Evolutionary conservation across 2,888 invertebrate species (phyloP).

Genomic region (Aporophyla nigra): DNA sequence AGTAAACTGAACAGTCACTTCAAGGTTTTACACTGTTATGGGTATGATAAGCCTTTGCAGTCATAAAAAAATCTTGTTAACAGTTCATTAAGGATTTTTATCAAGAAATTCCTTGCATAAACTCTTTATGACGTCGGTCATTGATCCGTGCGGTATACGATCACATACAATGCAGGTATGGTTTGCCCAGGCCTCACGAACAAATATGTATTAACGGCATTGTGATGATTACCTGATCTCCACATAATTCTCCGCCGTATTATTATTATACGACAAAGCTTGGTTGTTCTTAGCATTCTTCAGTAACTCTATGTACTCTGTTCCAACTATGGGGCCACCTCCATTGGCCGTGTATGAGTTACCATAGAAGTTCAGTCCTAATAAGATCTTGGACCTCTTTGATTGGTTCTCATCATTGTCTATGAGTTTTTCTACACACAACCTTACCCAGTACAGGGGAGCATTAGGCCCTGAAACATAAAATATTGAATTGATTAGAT

Average conservation of each 20-base stretch:
- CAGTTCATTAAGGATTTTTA: not conserved
- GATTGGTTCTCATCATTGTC: constrained; percentile 90
- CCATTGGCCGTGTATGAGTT: constrained; percentile 96
- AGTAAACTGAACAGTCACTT: too few relatives aligned
- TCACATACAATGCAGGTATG: not conserved
- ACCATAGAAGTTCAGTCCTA: constrained; percentile 98
- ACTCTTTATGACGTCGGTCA: not conserved
- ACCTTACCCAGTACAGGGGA: constrained; percentile 95
- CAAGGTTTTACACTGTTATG: too few relatives aligned
- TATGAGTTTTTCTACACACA: constrained; percentile 94
- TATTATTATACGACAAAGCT: constrained; percentile 93
- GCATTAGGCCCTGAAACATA: constrained; percentile 95
- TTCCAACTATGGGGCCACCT: constrained; percentile 95
- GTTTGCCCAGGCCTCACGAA: not conserved
- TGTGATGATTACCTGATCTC: constrained; percentile 93
- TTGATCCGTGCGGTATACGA: not conserved
- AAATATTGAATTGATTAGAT: not conserved
- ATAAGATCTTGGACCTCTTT: constrained; percentile 94
- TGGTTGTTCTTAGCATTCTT: constrained; percentile 93
- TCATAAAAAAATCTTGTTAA: not conserved
- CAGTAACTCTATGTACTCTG: constrained; percentile 94
- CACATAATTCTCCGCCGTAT: constrained; percentile 95
- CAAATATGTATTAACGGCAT: not conserved
- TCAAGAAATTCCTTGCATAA: not conserved
- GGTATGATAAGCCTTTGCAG: constrained; percentile 1